phyloP scores from a whole-genome alignment of 2,113 vertebrate genomes.

The Cebidichthys violaceus region DNA sequence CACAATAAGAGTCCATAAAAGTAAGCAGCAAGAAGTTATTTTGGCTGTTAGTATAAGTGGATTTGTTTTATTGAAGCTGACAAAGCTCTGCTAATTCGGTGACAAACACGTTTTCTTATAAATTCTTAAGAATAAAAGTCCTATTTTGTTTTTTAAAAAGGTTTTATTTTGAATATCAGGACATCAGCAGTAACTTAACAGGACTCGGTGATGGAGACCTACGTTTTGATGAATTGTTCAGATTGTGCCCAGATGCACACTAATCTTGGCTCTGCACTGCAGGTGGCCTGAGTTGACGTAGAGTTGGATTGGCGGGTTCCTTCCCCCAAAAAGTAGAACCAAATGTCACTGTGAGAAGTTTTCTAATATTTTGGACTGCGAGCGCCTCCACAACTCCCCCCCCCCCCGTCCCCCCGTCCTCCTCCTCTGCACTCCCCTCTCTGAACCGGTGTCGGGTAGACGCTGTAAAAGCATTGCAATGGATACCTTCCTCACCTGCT shows the following conservation, averaged over 20 bases:
- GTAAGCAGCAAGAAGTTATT: no score
- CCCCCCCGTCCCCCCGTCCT: slow-evolving; percentile 42
- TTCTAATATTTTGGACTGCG: slow-evolving; percentile 31
- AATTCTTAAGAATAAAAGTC: no score
- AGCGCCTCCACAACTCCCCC: slow-evolving; percentile 1
- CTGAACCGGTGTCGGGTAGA: slow-evolving; percentile 80
- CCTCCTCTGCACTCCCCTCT: slow-evolving; percentile 13
- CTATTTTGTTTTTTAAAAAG: no score
- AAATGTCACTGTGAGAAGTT: neutral
- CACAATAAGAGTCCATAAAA: no score
- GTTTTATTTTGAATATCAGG: no score
- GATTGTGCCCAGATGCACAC: neutral
- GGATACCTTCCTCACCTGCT: slow-evolving; percentile 82
- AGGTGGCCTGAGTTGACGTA: neutral
- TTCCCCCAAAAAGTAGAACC: neutral
- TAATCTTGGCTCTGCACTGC: neutral
- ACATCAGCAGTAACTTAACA: no score
- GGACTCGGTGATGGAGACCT: no score
- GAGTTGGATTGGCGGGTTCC: neutral
- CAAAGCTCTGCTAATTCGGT: no score
- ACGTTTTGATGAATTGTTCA: no score
- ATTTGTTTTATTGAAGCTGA: no score
- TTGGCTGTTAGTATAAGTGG: no score
- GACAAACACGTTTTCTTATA: no score
- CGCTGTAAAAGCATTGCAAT: slow-evolving; percentile 74